Conservation (phyloP, 1,140 invertebrate species). For the Sycobia sp. region DNA sequence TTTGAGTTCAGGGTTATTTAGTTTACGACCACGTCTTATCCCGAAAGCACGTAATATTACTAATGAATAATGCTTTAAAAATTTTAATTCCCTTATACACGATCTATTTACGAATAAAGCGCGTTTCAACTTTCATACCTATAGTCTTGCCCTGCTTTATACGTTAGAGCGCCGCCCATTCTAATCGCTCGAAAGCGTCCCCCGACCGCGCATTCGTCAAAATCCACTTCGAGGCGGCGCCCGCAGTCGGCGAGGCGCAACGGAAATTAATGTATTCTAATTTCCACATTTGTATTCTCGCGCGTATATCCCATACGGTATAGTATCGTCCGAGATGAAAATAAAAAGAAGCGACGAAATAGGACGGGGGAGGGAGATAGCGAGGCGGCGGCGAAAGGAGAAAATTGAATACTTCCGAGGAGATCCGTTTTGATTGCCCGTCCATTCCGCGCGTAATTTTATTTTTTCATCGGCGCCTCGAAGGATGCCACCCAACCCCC, state of each 20-base stretch:
- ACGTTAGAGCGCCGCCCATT: no score
- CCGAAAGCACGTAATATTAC: no score
- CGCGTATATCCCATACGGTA: no score
- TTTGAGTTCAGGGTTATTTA: no score
- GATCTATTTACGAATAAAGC: no score
- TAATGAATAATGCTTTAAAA: no score
- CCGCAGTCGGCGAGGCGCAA: constrained; percentile 12
- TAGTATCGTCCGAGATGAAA: no score
- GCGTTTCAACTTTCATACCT: no score
- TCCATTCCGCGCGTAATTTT: constrained; percentile 28
- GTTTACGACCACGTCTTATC: no score
- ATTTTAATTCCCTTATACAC: no score
- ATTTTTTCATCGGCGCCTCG: constrained; percentile 27
- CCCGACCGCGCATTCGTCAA: not conserved
- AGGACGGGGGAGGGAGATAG: not conserved
- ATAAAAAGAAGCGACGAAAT: not conserved
- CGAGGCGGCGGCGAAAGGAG: not conserved
- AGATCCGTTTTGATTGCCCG: constrained; percentile 32
- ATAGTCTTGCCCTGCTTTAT: no score
- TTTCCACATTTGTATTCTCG: constrained; percentile 29
- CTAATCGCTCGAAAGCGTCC: no score
- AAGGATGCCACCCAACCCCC: constrained; percentile 4
- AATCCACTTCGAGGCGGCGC: not conserved
- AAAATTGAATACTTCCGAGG: constrained; percentile 12
- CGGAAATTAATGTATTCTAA: constrained; percentile 31